Conservation (phyloP, 2,888 invertebrate species). For the Mesoligia furuncula region DNA sequence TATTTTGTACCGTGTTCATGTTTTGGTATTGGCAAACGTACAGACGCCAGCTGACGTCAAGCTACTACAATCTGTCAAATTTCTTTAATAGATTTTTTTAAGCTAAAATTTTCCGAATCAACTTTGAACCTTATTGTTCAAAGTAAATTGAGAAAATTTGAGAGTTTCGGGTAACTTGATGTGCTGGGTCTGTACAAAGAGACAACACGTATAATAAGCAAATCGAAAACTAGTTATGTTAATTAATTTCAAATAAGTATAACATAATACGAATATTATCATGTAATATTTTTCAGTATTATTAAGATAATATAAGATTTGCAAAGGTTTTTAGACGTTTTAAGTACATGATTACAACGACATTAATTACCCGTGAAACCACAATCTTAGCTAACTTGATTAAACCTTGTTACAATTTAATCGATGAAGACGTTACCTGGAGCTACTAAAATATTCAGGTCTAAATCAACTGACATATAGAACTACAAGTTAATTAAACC, state of each 20-base stretch:
- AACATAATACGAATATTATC: not conserved
- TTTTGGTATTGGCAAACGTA: not conserved
- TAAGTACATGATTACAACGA: not conserved
- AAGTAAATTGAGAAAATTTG: no score
- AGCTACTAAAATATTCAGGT: not conserved
- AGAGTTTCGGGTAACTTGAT: no score
- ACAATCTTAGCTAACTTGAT: not conserved
- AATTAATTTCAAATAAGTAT: not conserved
- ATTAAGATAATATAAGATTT: no score
- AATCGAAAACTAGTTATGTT: not conserved
- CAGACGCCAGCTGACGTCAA: no score
- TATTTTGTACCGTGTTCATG: not conserved
- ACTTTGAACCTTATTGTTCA: no score
- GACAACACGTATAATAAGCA: not conserved
- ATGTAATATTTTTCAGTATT: no score
- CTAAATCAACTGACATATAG: constrained; percentile 10
- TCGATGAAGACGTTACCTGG: not conserved
- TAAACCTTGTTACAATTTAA: not conserved
- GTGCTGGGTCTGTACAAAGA: no score
- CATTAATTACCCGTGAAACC: not conserved
- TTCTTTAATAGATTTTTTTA: no score
- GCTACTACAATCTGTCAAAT: no score
- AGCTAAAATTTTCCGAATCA: no score
- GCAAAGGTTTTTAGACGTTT: not conserved
- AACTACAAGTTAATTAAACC: constrained; percentile 35